Evolutionary conservation across 1,140 invertebrate species (phyloP).

Genomic region (Chironomus tepperi): DNA sequence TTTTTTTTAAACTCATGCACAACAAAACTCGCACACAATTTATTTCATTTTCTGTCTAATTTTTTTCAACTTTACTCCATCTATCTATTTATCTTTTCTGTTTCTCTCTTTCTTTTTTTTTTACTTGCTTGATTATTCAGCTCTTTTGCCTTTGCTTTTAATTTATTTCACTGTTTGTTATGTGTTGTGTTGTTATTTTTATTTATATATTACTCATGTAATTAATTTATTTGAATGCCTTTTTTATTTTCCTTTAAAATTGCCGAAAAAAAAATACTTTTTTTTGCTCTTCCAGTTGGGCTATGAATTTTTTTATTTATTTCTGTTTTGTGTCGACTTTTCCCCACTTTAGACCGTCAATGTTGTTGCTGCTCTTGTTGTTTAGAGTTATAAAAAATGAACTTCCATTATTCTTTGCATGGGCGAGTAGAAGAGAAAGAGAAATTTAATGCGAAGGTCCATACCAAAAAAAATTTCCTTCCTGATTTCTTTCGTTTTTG

Average conservation of each 20-base stretch:
- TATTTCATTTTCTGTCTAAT: not conserved
- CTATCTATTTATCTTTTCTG: not conserved
- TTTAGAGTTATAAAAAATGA: conserved; percentile 11
- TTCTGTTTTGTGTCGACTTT: conserved; percentile 12
- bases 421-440: no score
- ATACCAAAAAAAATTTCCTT: no score
- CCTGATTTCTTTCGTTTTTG: no score
- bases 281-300: not conserved
- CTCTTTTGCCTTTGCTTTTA: not conserved
- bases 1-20: conserved; percentile 5
- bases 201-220: not conserved
- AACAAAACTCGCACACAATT: not conserved
- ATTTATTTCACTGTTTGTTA: not conserved
- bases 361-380: no score
- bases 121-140: not conserved
- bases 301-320: not conserved
- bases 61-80: not conserved
- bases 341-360: no score
- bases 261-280: not conserved
- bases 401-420: conserved; percentile 9
- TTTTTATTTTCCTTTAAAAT: not conserved
- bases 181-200: not conserved
- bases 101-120: not conserved
- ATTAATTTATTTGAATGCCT: conserved; percentile 23
- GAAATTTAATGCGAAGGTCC: no score